phyloP scores from a whole-genome alignment of 2,888 invertebrate genomes.

The Agrotis exclamationis region DNA sequence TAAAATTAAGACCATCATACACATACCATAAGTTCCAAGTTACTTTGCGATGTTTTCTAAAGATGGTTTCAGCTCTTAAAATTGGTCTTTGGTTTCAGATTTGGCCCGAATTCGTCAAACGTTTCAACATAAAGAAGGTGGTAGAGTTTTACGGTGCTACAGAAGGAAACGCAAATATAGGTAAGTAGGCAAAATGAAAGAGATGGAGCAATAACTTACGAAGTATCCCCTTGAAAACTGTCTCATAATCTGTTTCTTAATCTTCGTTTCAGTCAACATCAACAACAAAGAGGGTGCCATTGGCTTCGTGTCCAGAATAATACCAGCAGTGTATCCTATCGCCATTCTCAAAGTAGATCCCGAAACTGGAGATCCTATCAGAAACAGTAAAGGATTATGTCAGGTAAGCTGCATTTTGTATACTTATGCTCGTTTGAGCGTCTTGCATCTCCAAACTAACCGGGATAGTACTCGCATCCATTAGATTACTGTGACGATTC shows the following conservation, averaged over 20 bases:
- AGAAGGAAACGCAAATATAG: conserved; percentile 99
- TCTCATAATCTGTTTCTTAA: background rate
- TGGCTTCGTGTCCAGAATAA: conserved; percentile 97
- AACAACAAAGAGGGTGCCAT: conserved; percentile 98
- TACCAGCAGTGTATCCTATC: conserved; percentile 98
- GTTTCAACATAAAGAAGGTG: conserved; percentile 96
- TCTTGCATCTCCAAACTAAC: no score
- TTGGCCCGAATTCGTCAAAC: conserved; percentile 97
- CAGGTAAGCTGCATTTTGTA: conserved; percentile 78
- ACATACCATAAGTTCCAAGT: background rate
- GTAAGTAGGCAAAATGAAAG: conserved; percentile 91
- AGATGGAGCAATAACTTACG: background rate
- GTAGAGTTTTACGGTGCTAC: conserved; percentile 99
- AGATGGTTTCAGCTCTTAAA: background rate
- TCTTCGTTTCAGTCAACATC: conserved; percentile 94
- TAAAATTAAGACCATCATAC: background rate
- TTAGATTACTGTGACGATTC: no score
- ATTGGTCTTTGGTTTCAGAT: conserved; percentile 91
- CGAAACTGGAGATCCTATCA: conserved; percentile 97
- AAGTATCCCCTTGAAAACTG: background rate
- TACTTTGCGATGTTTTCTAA: background rate
- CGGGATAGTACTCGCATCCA: no score
- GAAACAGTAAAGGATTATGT: conserved; percentile 97
- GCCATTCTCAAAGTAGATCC: conserved; percentile 97
- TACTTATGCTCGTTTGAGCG: background rate